Base-by-base conservation (phyloP, 2,113 vertebrate genomes). In the Tachycineta bicolor region DNA sequence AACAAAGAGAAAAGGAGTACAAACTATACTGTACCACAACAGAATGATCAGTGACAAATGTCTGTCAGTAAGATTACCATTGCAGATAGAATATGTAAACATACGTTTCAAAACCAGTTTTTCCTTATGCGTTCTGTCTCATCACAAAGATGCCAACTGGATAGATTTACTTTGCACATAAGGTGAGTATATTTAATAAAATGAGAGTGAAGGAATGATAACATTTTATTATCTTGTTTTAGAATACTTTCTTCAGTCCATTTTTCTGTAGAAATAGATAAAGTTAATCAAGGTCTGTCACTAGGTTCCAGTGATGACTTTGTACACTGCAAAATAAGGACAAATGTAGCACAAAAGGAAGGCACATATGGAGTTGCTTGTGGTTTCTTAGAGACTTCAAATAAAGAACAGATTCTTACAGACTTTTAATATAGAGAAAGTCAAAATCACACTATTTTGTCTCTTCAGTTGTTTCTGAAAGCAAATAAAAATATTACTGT, bases 31-130 rank as follows among this genome's bases (percentile, higher is more conserved):
- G 25, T 75, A 85, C 31, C 56, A 68, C 74, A 91, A 78, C 74
- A 91, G 83, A 96, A 94, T 25, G 56, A 94, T 92, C 69, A 69
- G 53, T 81, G 60, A 87, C 81, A 94, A 95, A 91, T 2, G 7
- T 68, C 73, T 89, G 69, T 87, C 80, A 82, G 53, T 75, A 75
- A 95, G 73, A 89, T 84, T 87, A 84, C 28, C 50, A 73, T 33
- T 89, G 62, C 74, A 84, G 74, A 87, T 68, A 94, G 76, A 81
- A 75, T 56, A 84, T 79, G 44, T 70, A 94, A 94, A 92, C 74
- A 92, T 62, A 88, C 2, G 0, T 64, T 96, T 82, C 15, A 8
- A 69, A 90, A 49, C 11, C 25, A 56, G 24, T 88, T 94, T 95
- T 93, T 93, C 68, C 76, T 39, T 86, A 83, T 78, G 33, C 52